Percentiles rank a stretch among this genome's conserved stretches.
phyloP scores from a whole-genome alignment of 1,140 invertebrate species.

The Drosophila lacteicornis region DNA sequence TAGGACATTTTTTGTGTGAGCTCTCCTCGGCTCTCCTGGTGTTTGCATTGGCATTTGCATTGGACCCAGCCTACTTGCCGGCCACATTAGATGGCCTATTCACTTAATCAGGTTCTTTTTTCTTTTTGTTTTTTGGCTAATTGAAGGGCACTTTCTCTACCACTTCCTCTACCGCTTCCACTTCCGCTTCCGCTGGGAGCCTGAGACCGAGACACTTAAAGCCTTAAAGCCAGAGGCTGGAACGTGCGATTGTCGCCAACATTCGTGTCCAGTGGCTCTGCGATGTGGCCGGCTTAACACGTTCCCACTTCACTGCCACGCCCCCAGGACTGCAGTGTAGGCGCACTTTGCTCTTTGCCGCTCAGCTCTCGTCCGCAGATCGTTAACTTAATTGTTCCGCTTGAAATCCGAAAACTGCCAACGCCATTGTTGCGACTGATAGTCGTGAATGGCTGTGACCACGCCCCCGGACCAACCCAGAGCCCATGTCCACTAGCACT shows the following conservation, averaged over 20 bases:
- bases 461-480: constrained; percentile 2
- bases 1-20: constrained; percentile 23
- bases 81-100: constrained; percentile 62
- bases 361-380: constrained; percentile 70
- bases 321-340: constrained; percentile 29
- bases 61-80: background rate
- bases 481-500: background rate
- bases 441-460: constrained; percentile 40
- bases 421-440: constrained; percentile 78
- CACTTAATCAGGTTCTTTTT: constrained; percentile 60
- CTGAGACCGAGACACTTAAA: constrained; percentile 17
- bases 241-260: constrained; percentile 45
- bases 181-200: background rate
- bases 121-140: constrained; percentile 48
- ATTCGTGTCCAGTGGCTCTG: constrained; percentile 26
- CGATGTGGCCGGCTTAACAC: constrained; percentile 50
- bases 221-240: constrained; percentile 27
- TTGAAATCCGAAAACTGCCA: constrained; percentile 79
- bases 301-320: constrained; percentile 31
- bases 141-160: constrained; percentile 43
- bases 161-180: background rate
- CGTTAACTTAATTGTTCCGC: constrained; percentile 82
- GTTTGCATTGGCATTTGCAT: background rate
- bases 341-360: constrained; percentile 71
- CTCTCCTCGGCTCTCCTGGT: background rate